These are phyloP conservation scores for Solenopsis fugax DNA, from an alignment of 1,140 invertebrate genomes.

Conservation along the genomic window DNA sequence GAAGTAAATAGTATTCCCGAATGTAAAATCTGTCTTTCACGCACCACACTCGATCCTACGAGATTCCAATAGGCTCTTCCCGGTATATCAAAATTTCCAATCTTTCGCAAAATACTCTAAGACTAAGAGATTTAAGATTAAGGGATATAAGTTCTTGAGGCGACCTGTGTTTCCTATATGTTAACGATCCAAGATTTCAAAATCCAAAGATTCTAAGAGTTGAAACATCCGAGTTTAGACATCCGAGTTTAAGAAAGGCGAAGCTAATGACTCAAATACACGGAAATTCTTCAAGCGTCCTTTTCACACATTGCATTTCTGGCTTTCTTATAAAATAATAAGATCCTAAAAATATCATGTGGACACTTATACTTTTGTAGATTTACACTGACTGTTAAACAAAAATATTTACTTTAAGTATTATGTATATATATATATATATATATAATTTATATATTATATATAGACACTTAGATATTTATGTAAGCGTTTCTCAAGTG, in stretches of 20 bases:
- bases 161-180: not conserved
- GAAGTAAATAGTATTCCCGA: conserved; percentile 26
- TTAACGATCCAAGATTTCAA: conserved; percentile 32
- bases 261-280: not conserved
- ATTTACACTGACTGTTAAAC: conserved; percentile 5
- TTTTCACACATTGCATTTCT: not conserved
- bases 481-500: not conserved
- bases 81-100: not conserved
- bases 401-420: conserved; percentile 42
- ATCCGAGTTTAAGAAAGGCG: not conserved
- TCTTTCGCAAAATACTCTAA: conserved; percentile 5
- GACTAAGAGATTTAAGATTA: not conserved
- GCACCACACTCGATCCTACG: not conserved
- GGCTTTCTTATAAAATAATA: not conserved
- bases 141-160: not conserved
- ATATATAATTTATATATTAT: conserved; percentile 1
- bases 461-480: conserved; percentile 40
- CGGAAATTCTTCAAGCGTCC: not conserved
- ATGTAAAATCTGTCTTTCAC: conserved; percentile 30
- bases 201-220: conserved; percentile 19
- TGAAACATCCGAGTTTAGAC: not conserved
- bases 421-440: not conserved
- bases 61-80: not conserved
- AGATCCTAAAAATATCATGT: conserved; percentile 14
- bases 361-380: not conserved